These are phyloP conservation scores for Casuarius casuarius DNA, from an alignment of 2,113 vertebrate species.

Conservation along the genomic window DNA sequence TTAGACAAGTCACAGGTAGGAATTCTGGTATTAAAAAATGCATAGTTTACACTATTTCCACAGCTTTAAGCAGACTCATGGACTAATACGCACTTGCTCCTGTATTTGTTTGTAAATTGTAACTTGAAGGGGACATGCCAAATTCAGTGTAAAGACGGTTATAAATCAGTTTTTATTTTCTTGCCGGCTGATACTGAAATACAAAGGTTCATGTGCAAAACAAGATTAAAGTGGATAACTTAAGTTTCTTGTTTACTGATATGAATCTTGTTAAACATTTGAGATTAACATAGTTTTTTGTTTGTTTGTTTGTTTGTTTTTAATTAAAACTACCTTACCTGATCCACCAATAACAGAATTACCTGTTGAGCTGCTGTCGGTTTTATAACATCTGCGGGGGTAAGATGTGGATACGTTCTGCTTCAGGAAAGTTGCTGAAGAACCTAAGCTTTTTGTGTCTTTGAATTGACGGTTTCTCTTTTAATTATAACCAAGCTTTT, in stretches of 20 bases:
- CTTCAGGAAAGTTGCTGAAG: neutral
- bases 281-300: neutral
- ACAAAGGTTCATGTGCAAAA: neutral
- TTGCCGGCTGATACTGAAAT: neutral
- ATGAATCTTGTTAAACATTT: neutral
- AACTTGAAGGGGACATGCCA: neutral
- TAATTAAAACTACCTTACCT: neutral
- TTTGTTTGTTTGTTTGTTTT: no score
- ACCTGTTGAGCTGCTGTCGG: neutral
- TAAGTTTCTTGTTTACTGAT: neutral
- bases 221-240: neutral
- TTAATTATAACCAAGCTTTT: slow-evolving; percentile 4
- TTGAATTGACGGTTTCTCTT: neutral
- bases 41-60: neutral
- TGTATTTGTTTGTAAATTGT: neutral
- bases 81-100: neutral
- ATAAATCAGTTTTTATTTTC: neutral
- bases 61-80: rapidly evolving
- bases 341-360: neutral
- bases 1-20: neutral
- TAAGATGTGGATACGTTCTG: neutral
- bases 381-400: neutral
- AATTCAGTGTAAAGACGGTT: neutral
- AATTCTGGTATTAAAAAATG: neutral
- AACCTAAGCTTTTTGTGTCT: neutral